A percentile compares a stretch with the other conserved stretches of the same genome.
These are phyloP conservation scores for Crossaster papposus DNA, from an alignment of 53 echinoderm and acorn worm genomes.

Conservation along the genomic window DNA sequence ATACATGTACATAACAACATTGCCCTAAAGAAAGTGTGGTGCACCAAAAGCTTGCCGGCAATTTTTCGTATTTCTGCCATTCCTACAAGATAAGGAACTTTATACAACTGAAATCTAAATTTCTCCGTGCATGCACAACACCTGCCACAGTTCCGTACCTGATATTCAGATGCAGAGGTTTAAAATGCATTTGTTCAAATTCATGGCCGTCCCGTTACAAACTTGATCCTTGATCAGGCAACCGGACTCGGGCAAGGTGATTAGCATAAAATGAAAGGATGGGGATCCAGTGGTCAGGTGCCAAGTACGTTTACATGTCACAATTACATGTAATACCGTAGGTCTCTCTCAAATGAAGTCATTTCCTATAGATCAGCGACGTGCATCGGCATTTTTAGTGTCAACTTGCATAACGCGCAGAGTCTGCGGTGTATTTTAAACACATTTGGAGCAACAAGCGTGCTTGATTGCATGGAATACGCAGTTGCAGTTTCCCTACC, in stretches of 20 bases:
- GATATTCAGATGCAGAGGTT: neutral
- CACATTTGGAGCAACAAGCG: too few relatives aligned
- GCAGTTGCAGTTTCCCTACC: too few relatives aligned
- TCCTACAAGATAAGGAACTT: neutral
- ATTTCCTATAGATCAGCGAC: too few relatives aligned
- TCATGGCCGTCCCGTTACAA: neutral
- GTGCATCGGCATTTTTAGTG: too few relatives aligned
- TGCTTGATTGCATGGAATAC: too few relatives aligned
- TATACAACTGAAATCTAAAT: neutral
- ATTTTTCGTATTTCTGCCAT: neutral
- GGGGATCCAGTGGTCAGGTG: neutral
- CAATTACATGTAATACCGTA: neutral
- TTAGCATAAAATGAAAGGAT: neutral
- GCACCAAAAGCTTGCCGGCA: too few relatives aligned
- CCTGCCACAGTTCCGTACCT: neutral
- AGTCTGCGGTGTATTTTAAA: too few relatives aligned
- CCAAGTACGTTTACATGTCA: neutral
- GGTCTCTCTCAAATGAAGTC: too few relatives aligned
- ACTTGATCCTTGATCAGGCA: neutral
- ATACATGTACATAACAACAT: too few relatives aligned
- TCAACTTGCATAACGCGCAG: too few relatives aligned
- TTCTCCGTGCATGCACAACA: neutral
- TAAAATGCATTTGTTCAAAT: neutral
- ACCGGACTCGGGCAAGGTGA: neutral
- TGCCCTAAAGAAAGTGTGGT: too few relatives aligned